Evolutionary conservation across 2,113 vertebrate genomes (phyloP).

Genomic region (Zosterops hypoxanthus): DNA sequence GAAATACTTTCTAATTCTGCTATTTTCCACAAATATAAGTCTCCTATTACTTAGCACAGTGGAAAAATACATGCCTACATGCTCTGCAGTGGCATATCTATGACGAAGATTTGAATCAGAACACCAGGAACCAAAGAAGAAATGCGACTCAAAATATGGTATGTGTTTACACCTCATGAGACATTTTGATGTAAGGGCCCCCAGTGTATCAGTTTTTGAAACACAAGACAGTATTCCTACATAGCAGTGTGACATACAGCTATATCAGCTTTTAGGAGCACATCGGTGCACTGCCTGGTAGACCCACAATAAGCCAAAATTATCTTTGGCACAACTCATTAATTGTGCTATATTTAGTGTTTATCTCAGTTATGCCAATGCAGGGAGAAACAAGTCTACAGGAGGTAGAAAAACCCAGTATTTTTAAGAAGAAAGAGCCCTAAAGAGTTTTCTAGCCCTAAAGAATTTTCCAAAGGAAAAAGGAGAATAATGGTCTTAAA

Average conservation of each 20-base stretch:
- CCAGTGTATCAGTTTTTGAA: neutral
- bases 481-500: neutral
- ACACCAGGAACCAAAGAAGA: neutral
- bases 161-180: neutral
- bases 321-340: neutral
- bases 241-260: neutral
- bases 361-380: neutral
- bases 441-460: neutral
- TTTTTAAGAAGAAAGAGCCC: too few species aligned
- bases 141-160: neutral
- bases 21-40: neutral
- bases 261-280: neutral
- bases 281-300: neutral
- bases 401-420: fast-evolving
- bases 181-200: neutral
- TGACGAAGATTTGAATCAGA: neutral
- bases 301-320: neutral
- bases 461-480: neutral
- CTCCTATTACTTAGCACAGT: neutral
- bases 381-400: neutral
- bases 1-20: neutral
- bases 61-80: neutral
- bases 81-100: neutral
- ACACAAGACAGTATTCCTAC: neutral
- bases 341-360: neutral